Conservation (phyloP, 23 tunicate genomes). For the Phallusia fumigata region DNA sequence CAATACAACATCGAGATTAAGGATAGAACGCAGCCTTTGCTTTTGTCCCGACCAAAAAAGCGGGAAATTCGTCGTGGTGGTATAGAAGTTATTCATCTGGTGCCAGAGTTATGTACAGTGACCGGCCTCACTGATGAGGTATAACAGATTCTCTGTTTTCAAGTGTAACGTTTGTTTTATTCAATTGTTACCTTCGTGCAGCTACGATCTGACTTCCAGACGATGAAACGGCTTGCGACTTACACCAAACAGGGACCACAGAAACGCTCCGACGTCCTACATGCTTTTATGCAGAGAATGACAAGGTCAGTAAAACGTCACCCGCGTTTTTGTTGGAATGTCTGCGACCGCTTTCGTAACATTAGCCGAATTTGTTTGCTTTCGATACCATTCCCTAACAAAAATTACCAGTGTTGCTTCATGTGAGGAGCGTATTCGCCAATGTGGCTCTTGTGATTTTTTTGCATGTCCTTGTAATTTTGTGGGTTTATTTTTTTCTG, state of each 20-base stretch:
- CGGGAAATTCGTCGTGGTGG: constrained; percentile 65
- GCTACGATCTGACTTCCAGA: constrained; percentile 78
- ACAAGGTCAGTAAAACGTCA: constrained; percentile 33
- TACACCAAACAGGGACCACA: constrained; percentile 88
- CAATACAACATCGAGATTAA: constrained; percentile 74
- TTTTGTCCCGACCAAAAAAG: constrained; percentile 84
- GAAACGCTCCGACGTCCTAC: constrained; percentile 49
- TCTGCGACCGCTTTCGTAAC: too few relatives aligned
- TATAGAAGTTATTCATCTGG: constrained; percentile 71
- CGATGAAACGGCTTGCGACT: constrained; percentile 80
- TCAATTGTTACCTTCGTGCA: background rate
- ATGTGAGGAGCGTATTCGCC: too few relatives aligned
- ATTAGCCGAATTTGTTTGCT: too few relatives aligned
- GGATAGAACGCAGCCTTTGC: constrained; percentile 74
- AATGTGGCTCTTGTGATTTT: too few relatives aligned
- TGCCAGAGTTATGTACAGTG: constrained; percentile 89
- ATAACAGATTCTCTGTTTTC: background rate
- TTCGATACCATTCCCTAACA: too few relatives aligned
- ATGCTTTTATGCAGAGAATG: constrained; percentile 51
- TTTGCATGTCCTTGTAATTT: too few relatives aligned
- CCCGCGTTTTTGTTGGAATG: too few relatives aligned
- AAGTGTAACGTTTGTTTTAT: background rate
- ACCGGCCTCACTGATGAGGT: constrained; percentile 97
- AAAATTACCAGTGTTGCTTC: too few relatives aligned
- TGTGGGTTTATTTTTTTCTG: too few relatives aligned